Base-by-base conservation (phyloP, 2,113 vertebrate genomes). In the Peromyscus leucopus region DNA sequence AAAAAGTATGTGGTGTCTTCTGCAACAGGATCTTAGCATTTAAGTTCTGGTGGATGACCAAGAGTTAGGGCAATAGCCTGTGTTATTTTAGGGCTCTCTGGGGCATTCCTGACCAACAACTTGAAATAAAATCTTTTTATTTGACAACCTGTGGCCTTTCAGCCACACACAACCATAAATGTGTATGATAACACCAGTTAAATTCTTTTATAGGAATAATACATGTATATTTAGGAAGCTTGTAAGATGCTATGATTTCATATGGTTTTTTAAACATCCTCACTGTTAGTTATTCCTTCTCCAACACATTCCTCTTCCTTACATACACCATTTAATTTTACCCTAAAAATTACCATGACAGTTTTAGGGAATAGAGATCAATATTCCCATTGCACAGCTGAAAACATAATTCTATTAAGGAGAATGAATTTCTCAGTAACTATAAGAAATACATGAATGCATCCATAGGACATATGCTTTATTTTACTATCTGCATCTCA, bases 341-440 rank as follows among this genome's bases (percentile, higher is more conserved):
- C 88, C 65, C 51, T 93, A 39, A 42, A 9, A 72, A 63, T 31
- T 75, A 57, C 48, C 91, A 55, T 90, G 26, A 92, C 55, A 82
- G 65, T 16, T 67, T 65, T 91, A 4, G 39, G 61, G 69, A 1
- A 16, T 42, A 39, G 31, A 2, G 63, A 42, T 88, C 91, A 39
- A 83, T 59, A 51, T 51, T 2, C 31, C 31, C 48, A n/a, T 12
- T 74, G 33, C 19, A 51, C 39, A 88, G 36, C 51, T 26, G 48
- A 90, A 83, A 91, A 80, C 2, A 31, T 15, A 51, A 12, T 51
- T 7, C 2, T 2, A 22, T 2, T 28, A 2, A 87, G 26, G 11
- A 16, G 51, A 90, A 28, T 24, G 26, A 48, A 82, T 86, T 92
- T 96, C 65, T 84, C 67, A 75, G 65, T 93, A 92, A 65, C 87